A percentile compares a stretch with the other conserved stretches of the same genome.
Evolutionary conservation across 2,113 vertebrate genomes (phyloP).

Genomic region (Argyrosomus japonicus): DNA sequence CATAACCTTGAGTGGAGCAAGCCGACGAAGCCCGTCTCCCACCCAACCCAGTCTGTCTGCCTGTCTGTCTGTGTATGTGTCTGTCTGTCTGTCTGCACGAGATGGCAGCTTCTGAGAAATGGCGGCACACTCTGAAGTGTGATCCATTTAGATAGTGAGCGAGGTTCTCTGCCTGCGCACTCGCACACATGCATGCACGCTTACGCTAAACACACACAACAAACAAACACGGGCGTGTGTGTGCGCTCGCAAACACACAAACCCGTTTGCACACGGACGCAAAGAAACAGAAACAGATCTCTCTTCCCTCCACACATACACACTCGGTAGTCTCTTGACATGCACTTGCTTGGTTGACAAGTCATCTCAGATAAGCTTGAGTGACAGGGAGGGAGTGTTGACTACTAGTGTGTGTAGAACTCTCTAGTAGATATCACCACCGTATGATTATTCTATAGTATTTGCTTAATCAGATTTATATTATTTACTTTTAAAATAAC

Average conservation of each 20-base stretch:
- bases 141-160: constrained; percentile 83
- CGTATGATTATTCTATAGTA: constrained; percentile 65
- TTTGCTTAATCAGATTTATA: constrained; percentile 67
- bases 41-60: constrained; percentile 8
- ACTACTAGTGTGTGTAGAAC: constrained; percentile 69
- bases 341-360: constrained; percentile 79
- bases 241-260: constrained; percentile 39
- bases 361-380: constrained; percentile 83
- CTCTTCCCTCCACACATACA: constrained; percentile 30
- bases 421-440: constrained; percentile 58
- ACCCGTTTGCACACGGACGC: constrained; percentile 25
- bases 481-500: constrained; percentile 64
- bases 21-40: constrained; percentile 32
- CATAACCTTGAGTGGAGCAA: constrained; percentile 78
- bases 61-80: constrained; percentile 28
- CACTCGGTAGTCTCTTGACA: constrained; percentile 66
- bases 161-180: constrained; percentile 51
- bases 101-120: constrained; percentile 81
- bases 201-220: constrained; percentile 50
- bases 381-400: constrained; percentile 77
- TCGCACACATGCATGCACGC: constrained; percentile 25
- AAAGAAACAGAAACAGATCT: constrained; percentile 63
- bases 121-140: constrained; percentile 77
- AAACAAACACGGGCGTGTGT: constrained; percentile 42
- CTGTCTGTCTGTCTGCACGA: constrained; percentile 54